These are phyloP conservation scores for Heteropelma amictum DNA, from an alignment of 2,888 invertebrate genomes.

Conservation along the genomic window DNA sequence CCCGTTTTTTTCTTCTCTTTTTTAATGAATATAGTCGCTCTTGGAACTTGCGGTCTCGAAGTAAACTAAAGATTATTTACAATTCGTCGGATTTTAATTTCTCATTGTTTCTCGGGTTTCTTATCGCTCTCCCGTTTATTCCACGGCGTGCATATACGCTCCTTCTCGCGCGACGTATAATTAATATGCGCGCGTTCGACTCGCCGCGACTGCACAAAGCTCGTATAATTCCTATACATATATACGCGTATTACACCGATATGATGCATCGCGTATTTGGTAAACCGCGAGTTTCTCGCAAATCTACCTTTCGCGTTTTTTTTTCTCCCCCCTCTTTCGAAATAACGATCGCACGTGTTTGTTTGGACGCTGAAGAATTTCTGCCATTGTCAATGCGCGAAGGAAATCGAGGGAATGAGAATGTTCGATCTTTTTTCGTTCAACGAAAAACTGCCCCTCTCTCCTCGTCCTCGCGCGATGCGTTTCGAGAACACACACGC, in stretches of 20 bases:
- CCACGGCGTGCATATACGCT: not conserved
- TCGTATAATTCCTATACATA: not conserved
- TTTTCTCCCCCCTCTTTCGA: constrained; percentile 18
- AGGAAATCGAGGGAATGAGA: constrained; percentile 21
- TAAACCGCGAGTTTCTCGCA: constrained; percentile 51
- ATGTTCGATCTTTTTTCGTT: constrained; percentile 10
- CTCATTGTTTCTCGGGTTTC: constrained; percentile 44
- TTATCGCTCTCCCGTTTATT: constrained; percentile 36
- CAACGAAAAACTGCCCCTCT: constrained; percentile 13
- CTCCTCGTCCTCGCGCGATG: not conserved
- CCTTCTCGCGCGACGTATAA: constrained; percentile 16
- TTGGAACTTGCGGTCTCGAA: constrained; percentile 7
- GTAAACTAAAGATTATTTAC: constrained; percentile 34
- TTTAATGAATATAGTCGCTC: constrained; percentile 16
- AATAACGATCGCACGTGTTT: constrained; percentile 65
- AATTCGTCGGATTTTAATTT: constrained; percentile 39
- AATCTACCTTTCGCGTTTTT: constrained; percentile 4
- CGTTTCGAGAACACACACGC: not conserved
- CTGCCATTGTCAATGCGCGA: constrained; percentile 71
- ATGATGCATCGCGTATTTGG: constrained; percentile 28
- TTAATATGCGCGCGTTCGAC: constrained; percentile 40
- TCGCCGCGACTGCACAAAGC: no score
- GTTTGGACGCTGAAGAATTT: constrained; percentile 72
- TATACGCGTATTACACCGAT: not conserved
- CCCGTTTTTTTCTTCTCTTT: not conserved